phyloP scores from a whole-genome alignment of 2,888 invertebrate genomes.

The Rotaria magnacalcarata region DNA sequence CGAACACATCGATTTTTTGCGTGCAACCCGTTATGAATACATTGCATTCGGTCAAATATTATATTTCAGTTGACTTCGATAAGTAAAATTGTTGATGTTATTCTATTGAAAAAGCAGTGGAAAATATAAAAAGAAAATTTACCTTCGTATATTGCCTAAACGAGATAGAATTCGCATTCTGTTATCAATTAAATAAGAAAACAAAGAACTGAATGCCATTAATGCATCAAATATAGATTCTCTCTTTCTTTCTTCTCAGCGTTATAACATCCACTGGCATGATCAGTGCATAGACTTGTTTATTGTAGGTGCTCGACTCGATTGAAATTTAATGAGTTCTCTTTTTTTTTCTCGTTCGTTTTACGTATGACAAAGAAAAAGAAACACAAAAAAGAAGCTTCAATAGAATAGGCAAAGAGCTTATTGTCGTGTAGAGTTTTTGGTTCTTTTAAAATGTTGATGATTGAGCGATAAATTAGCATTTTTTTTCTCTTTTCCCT shows the following conservation, averaged over 20 bases:
- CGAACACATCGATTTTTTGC: neutral
- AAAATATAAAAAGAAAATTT: neutral
- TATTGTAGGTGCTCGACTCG: neutral
- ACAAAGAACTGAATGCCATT: neutral
- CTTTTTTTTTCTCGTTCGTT: neutral
- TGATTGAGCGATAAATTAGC: neutral
- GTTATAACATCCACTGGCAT: neutral
- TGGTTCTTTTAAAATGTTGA: neutral
- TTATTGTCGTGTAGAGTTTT: neutral
- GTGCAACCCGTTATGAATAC: neutral
- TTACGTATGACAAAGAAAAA: neutral
- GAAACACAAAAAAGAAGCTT: neutral
- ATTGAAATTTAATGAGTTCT: constrained; percentile 18
- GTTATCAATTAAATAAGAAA: neutral
- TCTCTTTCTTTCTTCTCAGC: neutral
- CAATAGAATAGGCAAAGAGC: neutral
- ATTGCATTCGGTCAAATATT: neutral
- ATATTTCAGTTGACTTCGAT: too few relatives aligned
- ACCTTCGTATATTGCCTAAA: neutral
- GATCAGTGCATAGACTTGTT: neutral
- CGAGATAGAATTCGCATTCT: neutral
- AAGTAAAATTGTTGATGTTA: rapidly evolving
- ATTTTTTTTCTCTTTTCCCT: neutral
- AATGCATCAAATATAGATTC: neutral
- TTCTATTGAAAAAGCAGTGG: neutral